phyloP scores from a whole-genome alignment of 1,140 invertebrate species.

The Hyles euphorbiae region DNA sequence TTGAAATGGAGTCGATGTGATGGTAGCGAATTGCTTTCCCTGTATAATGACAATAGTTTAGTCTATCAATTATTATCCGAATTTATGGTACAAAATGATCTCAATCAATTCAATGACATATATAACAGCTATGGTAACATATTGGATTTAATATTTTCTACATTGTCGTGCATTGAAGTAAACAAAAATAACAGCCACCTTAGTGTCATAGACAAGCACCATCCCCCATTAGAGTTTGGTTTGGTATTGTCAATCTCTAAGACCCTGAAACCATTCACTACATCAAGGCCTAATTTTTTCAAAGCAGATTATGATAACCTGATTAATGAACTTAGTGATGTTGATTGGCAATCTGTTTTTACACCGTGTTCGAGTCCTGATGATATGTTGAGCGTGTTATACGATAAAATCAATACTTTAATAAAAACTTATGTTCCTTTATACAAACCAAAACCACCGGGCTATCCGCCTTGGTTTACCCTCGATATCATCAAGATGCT shows the following conservation, averaged over 20 bases:
- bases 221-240: background rate
- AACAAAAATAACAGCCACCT: background rate
- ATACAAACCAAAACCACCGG: background rate
- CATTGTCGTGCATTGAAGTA: too few species aligned
- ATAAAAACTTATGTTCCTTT: background rate
- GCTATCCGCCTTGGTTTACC: background rate
- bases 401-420: background rate
- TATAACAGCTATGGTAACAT: background rate
- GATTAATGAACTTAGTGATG: background rate
- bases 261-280: background rate
- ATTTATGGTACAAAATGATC: too few species aligned
- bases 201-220: background rate
- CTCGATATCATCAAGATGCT: background rate
- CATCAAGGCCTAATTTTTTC: background rate
- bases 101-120: too few species aligned
- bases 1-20: too few species aligned
- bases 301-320: background rate
- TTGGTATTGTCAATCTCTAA: background rate
- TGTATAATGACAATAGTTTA: too few species aligned
- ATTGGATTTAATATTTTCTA: background rate
- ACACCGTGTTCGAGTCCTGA: background rate
- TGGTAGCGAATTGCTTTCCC: too few species aligned
- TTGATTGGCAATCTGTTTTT: background rate
- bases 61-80: too few species aligned
- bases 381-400: background rate